Conservation (phyloP, 2,888 invertebrate species). For the Micoletzkya japonica region DNA sequence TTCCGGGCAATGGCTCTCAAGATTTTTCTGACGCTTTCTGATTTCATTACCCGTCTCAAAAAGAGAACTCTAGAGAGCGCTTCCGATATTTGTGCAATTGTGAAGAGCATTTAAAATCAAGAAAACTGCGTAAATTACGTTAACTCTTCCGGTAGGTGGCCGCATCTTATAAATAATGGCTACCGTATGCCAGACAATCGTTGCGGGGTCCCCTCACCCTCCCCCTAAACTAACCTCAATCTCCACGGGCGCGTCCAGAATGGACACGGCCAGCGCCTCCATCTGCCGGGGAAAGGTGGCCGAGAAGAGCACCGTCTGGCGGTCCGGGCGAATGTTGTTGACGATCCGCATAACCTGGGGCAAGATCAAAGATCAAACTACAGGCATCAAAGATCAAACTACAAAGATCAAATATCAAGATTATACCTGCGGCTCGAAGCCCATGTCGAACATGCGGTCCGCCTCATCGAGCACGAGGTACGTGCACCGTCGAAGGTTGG, state of each 20-base stretch:
- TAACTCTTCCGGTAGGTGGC: no score
- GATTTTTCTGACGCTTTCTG: no score
- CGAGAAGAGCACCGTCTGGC: slow-evolving; percentile 97
- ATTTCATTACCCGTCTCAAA: no score
- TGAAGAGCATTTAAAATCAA: no score
- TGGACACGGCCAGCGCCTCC: slow-evolving; percentile 93
- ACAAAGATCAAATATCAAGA: background rate
- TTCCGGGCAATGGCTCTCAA: no score
- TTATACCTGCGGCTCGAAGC: slow-evolving; percentile 88
- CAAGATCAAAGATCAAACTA: background rate
- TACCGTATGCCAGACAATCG: no score
- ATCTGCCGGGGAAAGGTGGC: slow-evolving; percentile 98
- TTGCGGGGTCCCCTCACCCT: no score
- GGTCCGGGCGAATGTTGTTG: slow-evolving; percentile 82
- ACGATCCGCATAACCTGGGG: slow-evolving; percentile 85
- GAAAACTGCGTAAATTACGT: no score
- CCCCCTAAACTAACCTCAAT: slow-evolving; percentile 70
- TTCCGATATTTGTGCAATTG: no score
- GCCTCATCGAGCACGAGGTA: slow-evolving; percentile 98
- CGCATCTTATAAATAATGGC: no score
- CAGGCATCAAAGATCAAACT: background rate
- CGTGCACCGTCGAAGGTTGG: slow-evolving; percentile 92
- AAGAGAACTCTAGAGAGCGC: no score
- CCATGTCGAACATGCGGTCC: slow-evolving; percentile 99
- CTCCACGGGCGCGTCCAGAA: slow-evolving; percentile 91